Conservation (phyloP, 1,140 invertebrate genomes). For the Heliconius melpomene region DNA sequence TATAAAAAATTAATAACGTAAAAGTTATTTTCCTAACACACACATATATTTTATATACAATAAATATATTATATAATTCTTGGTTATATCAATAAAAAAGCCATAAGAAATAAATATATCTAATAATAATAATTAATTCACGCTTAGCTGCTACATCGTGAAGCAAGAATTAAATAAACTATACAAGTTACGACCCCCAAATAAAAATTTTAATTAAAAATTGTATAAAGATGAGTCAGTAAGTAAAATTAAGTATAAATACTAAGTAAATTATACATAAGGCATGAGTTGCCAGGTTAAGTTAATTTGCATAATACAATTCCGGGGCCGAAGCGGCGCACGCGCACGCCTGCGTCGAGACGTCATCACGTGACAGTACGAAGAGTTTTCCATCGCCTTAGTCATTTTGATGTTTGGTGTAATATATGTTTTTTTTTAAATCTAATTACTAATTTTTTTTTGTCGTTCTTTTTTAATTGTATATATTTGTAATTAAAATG, state of each 20-base stretch:
- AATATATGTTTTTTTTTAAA: neutral
- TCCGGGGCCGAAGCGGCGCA: slow-evolving; percentile 44
- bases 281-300: slow-evolving; percentile 32
- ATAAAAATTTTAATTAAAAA: neutral
- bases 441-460: neutral
- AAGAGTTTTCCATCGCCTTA: slow-evolving; percentile 66
- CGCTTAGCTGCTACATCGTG: too few relatives aligned
- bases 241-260: slow-evolving; percentile 1
- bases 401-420: slow-evolving; percentile 38
- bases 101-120: neutral
- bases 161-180: neutral
- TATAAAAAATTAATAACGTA: too few relatives aligned
- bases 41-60: too few relatives aligned
- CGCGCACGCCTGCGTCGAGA: slow-evolving; percentile 51
- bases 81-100: too few relatives aligned
- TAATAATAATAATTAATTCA: too few relatives aligned
- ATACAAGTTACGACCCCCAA: neutral
- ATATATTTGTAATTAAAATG: neutral
- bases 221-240: neutral
- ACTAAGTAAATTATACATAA: slow-evolving; percentile 5
- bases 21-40: neutral
- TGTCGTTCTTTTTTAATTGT: neutral
- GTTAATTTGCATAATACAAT: slow-evolving; percentile 49
- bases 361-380: slow-evolving; percentile 49
- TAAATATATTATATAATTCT: too few relatives aligned